A percentile compares a stretch with the other conserved stretches of the same genome.
Evolutionary conservation across 2,113 vertebrate genomes (phyloP).

Genomic region (Tenebrosternarchus preto): DNA sequence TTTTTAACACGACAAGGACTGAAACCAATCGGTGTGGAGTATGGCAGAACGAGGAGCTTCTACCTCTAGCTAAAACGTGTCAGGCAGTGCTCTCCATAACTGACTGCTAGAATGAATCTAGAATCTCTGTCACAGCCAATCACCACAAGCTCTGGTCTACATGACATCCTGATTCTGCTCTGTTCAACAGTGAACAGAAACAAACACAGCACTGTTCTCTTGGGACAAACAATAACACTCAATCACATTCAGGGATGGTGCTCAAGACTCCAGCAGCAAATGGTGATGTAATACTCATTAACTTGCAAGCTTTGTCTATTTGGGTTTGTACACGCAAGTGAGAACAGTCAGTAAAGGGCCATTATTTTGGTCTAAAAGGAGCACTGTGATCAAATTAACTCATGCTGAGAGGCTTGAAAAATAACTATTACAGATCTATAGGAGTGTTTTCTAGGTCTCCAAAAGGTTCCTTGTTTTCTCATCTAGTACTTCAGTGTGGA

Average conservation of each 20-base stretch:
- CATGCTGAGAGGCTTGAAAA: too few relatives aligned
- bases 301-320: background rate
- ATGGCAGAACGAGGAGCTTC: background rate
- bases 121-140: background rate
- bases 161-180: background rate
- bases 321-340: background rate
- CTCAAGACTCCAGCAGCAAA: background rate
- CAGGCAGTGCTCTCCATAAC: background rate
- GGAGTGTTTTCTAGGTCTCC: background rate
- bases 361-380: too few relatives aligned
- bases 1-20: background rate
- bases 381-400: too few relatives aligned
- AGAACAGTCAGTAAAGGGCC: too few relatives aligned
- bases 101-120: background rate
- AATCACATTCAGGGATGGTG: background rate
- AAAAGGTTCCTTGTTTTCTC: too few relatives aligned
- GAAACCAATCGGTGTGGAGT: background rate
- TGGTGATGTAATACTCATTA: background rate
- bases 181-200: background rate
- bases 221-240: background rate
- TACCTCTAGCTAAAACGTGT: background rate
- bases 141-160: background rate
- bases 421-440: background rate
- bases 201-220: conserved; percentile 10
- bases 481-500: too few relatives aligned